A percentile compares a stretch with the other conserved stretches of the same genome.
phyloP scores from a whole-genome alignment of 2,797 vertebrate genomes.

The Sylvilagus floridanus region DNA sequence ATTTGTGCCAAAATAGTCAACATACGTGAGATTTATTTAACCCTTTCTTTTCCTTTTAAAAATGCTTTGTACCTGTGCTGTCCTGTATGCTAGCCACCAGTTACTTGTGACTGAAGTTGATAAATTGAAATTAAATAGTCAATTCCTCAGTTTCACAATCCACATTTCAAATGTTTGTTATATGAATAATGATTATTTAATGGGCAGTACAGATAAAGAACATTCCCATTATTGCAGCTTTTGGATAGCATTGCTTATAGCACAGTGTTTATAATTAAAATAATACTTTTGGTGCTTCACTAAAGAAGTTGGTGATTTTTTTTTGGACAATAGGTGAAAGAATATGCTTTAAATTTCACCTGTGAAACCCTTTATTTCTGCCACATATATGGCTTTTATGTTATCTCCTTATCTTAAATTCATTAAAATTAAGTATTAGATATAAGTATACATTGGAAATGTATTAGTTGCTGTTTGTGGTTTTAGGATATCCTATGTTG shows the following conservation, averaged over 20 bases:
- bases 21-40: not conserved
- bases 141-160: not conserved
- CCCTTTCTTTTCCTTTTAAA: not conserved
- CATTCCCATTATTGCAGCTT: constrained; percentile 13
- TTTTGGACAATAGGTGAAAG: not conserved
- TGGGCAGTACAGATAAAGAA: not conserved
- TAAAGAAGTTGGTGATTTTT: not conserved
- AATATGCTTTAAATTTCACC: not conserved
- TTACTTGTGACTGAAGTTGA: not conserved
- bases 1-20: not conserved
- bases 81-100: not conserved
- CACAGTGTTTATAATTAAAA: constrained; percentile 19
- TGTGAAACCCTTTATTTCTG: not conserved
- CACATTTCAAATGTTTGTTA: not conserved
- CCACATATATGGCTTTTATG: not conserved
- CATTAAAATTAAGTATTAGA: constrained; percentile 45
- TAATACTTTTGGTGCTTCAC: not conserved
- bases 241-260: not conserved
- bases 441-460: not conserved
- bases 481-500: constrained; percentile 28
- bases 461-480: not conserved
- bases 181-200: not conserved
- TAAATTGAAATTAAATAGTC: constrained; percentile 30
- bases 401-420: not conserved
- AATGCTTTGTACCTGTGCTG: not conserved